phyloP scores from a whole-genome alignment of 2,888 invertebrate genomes.

The Parascotia fuliginaria region DNA sequence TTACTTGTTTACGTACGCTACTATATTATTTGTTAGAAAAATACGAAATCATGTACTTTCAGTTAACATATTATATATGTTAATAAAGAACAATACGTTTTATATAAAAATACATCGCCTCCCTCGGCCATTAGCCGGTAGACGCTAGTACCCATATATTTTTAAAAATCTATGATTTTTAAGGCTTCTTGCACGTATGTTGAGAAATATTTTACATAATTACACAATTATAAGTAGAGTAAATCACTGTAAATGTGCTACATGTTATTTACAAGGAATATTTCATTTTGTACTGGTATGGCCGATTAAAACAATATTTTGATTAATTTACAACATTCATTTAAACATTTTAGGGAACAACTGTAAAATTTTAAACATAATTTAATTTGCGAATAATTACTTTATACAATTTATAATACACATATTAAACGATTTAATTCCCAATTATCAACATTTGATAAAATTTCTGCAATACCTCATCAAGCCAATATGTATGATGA shows the following conservation, averaged over 20 bases:
- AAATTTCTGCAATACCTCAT: conserved; percentile 61
- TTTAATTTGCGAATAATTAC: conserved; percentile 53
- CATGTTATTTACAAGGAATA: conserved; percentile 76
- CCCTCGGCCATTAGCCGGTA: conserved; percentile 69
- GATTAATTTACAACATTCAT: conserved; percentile 68
- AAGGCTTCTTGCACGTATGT: conserved; percentile 83
- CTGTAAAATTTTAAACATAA: conserved; percentile 61
- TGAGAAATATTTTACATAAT: conserved; percentile 78
- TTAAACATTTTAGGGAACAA: conserved; percentile 67
- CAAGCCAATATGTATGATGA: conserved; percentile 49
- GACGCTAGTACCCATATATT: conserved; percentile 80
- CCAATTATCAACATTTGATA: conserved; percentile 71
- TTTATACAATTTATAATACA: conserved; percentile 55
- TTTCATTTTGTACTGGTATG: conserved; percentile 80
- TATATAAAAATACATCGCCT: conserved; percentile 85
- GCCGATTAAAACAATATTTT: conserved; percentile 69
- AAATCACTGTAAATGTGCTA: conserved; percentile 74
- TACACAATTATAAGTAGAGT: conserved; percentile 76
- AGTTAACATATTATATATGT: conserved; percentile 85
- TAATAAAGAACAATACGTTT: conserved; percentile 84
- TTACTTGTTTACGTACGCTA: conserved; percentile 72
- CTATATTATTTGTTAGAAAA: conserved; percentile 81
- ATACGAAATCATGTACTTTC: conserved; percentile 85
- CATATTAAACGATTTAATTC: conserved; percentile 58
- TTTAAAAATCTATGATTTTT: conserved; percentile 85